Evolutionary conservation across 2,113 vertebrate genomes (phyloP), one percentile per base, ranked within the genome.

Genomic region (Eurypyga helias): DNA sequence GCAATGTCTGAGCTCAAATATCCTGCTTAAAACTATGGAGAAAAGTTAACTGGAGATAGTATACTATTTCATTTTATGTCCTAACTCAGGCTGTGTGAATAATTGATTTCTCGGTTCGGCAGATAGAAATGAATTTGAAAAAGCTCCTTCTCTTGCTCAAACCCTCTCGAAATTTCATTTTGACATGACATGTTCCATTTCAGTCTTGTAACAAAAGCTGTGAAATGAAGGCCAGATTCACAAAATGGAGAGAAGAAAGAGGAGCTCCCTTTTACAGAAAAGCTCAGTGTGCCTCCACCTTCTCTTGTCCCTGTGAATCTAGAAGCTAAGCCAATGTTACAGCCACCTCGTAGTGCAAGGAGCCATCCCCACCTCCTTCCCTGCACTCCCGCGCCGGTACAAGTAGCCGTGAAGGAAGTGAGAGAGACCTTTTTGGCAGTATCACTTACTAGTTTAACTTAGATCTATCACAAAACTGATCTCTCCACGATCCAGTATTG

Each of bases 131-230:
- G 77, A 87, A 85, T 94, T 72, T 79, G 92, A 69, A 95, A 71
- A 46, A 93, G 28, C 72, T 95, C 73, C 48, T 82, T 83, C 77
- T 87, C 77, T 71, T 76, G 43, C 73, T 91, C 77, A 85, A 85
- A 71, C 38, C 15, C 52, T 77, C 87, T 87, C 90, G 73, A 78
- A 83, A 84, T 70, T 94, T 95, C 58, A 57, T 91, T 93, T 67
- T 93, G 87, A 87, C 78, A 36, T 19, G 48, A 90, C 70, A 60
- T 2, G 13, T 60, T 89, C 52, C 43, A 24, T 90, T 93, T 94
- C 82, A 75, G 46, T 33, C 61, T 60, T 49, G 25, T 75, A 71
- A 93, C 43, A 75, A 82, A 84, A 89, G 81, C 60, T 87, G 41
- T 73, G 77, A 91, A 87, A 89, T 34, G 67, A 94, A 78, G 65